Percentiles rank a stretch among this genome's conserved stretches.
These are phyloP conservation scores for Varanus komodoensis DNA, from an alignment of 2,113 vertebrate genomes.

Conservation along the genomic window DNA sequence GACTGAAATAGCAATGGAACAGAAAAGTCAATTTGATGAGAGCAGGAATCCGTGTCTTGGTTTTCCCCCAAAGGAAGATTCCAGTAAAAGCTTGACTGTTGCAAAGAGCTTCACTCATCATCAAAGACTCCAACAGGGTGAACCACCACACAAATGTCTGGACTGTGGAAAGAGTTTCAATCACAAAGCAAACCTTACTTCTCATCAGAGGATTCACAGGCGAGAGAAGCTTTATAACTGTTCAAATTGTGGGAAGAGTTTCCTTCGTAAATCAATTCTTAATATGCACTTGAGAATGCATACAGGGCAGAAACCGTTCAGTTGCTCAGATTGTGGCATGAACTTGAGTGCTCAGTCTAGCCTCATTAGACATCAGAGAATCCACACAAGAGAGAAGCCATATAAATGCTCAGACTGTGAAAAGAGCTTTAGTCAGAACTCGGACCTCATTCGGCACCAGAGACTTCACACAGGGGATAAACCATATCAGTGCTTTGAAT, in stretches of 20 bases:
- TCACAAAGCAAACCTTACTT: background rate
- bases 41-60: background rate
- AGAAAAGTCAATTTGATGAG: background rate
- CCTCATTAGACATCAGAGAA: background rate
- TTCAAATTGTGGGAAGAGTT: background rate
- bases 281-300: background rate
- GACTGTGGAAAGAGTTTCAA: constrained; percentile 1
- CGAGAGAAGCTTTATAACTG: background rate
- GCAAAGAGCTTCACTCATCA: background rate
- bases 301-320: background rate
- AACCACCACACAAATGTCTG: background rate
- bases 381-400: background rate
- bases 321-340: background rate
- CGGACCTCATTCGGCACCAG: background rate
- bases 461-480: background rate
- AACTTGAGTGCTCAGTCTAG: background rate
- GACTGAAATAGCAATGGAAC: too few species aligned
- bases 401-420: background rate
- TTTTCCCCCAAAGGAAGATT: background rate
- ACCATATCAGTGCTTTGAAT: background rate
- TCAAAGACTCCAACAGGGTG: background rate
- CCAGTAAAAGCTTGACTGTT: background rate
- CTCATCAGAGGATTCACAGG: background rate
- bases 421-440: background rate
- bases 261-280: background rate